Evolutionary conservation across 37 sponge, comb jelly and placozoan species (phyloP).

Genomic region (Petrosia ficiformis): DNA sequence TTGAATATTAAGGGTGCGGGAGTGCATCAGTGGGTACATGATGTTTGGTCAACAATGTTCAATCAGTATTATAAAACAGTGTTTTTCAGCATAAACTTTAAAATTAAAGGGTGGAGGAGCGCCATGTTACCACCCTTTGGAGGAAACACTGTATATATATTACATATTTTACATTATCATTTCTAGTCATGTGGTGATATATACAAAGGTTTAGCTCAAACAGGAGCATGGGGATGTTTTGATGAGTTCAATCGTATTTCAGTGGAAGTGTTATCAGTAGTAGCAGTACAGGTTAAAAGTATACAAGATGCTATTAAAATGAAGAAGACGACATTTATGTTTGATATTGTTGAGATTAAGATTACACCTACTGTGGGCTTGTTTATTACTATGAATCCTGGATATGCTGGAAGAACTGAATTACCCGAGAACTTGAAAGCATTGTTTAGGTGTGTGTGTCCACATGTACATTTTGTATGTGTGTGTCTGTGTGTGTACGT

Average conservation of each 20-base stretch:
- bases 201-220: constrained; percentile 97
- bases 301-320: constrained; percentile 98
- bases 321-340: constrained; percentile 86
- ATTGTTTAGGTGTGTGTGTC: constrained; percentile 75
- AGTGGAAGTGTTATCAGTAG: constrained; percentile 96
- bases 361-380: constrained; percentile 91
- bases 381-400: constrained; percentile 99
- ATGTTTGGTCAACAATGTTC: no score
- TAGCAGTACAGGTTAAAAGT: constrained; percentile 96
- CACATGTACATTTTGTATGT: neutral
- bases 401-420: constrained; percentile 98
- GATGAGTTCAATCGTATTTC: constrained; percentile 99
- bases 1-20: no score
- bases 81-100: no score
- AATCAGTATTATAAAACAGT: no score
- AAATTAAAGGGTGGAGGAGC: no score
- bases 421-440: constrained; percentile 98
- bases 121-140: no score
- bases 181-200: constrained; percentile 92
- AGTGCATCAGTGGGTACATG: no score
- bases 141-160: no score
- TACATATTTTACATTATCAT: neutral
- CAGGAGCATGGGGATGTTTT: constrained; percentile 99
- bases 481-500: neutral
- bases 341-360: constrained; percentile 86